These are phyloP conservation scores for Orycteropus afer DNA, from an alignment of 2,113 vertebrate species.

Conservation along the genomic window DNA sequence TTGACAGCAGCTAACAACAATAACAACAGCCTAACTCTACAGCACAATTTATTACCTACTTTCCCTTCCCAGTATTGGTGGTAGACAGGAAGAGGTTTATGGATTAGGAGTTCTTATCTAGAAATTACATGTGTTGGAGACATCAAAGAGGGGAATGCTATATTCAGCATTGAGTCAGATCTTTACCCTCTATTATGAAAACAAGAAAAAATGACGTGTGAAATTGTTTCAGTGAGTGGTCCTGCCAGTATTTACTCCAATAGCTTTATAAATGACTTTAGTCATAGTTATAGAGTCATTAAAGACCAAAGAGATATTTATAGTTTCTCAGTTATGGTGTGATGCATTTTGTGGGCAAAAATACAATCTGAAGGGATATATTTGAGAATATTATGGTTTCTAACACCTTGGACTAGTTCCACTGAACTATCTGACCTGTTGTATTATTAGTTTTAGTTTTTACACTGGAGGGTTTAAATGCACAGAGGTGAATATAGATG, in stretches of 20 bases:
- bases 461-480: neutral
- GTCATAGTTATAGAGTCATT: constrained; percentile 46
- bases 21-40: neutral
- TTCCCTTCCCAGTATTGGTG: neutral
- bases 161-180: neutral
- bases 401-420: neutral
- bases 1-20: neutral
- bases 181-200: neutral
- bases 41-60: neutral
- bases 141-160: neutral
- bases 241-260: constrained; percentile 48
- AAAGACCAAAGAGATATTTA: constrained; percentile 40
- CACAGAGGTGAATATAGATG: neutral
- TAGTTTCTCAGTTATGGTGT: constrained; percentile 29
- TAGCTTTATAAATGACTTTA: constrained; percentile 54
- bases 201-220: constrained; percentile 19
- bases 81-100: neutral
- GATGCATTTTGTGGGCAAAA: neutral
- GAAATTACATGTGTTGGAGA: neutral
- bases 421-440: neutral
- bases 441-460: neutral
- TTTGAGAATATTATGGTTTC: constrained; percentile 29
- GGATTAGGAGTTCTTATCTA: neutral
- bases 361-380: constrained; percentile 39
- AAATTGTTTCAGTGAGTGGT: constrained; percentile 34